Conservation (phyloP, 2,888 invertebrate species). For the Drosophila aldrichi region DNA sequence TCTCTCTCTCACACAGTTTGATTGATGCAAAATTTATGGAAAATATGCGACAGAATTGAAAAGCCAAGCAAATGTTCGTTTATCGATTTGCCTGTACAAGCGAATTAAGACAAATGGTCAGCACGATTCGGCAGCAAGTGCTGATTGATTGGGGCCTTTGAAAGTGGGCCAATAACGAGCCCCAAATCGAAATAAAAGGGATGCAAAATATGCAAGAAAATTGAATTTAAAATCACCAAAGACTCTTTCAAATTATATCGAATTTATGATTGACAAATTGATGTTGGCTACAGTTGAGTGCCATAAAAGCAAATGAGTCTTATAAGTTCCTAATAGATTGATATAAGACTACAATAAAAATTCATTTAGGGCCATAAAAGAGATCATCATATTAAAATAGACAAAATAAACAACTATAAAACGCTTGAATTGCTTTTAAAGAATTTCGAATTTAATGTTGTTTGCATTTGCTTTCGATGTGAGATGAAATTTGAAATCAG, state of each 20-base stretch:
- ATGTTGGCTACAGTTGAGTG: background rate
- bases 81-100: conserved; percentile 32
- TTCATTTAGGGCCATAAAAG: too few relatives aligned
- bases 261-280: conserved; percentile 2
- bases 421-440: too few relatives aligned
- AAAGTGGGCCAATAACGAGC: background rate
- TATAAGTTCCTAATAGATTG: conserved; percentile 3
- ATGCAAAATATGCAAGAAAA: background rate
- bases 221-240: background rate
- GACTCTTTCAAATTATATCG: background rate
- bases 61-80: conserved; percentile 31
- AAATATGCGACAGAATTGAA: conserved; percentile 29
- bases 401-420: too few relatives aligned
- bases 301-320: conserved; percentile 2
- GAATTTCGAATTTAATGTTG: too few relatives aligned
- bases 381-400: too few relatives aligned
- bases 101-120: conserved; percentile 23
- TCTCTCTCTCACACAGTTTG: conserved; percentile 12
- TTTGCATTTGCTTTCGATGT: too few relatives aligned
- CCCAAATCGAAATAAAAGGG: background rate
- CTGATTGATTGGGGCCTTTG: conserved; percentile 1
- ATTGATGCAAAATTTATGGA: conserved; percentile 50
- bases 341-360: conserved; percentile 2
- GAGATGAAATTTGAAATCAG: too few relatives aligned
- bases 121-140: background rate